These are phyloP conservation scores for Paratrypauchen microcephalus DNA, from an alignment of 2,797 vertebrate genomes.

Conservation along the genomic window DNA sequence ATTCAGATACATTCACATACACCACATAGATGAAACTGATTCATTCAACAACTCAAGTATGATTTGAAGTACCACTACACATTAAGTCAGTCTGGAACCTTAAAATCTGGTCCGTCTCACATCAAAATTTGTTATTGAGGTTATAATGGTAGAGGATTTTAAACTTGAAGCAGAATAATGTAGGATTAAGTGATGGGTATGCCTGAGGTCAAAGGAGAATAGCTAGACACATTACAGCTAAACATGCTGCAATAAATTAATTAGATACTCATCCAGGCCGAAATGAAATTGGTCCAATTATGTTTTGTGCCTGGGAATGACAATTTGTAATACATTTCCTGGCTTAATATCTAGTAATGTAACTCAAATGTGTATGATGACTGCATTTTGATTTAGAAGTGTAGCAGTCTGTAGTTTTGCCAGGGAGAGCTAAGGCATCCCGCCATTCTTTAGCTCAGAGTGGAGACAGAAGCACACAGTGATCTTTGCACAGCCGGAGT, in stretches of 20 bases:
- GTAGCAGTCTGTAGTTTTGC: background rate
- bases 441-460: constrained; percentile 3
- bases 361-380: background rate
- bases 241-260: no score
- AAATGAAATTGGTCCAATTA: background rate
- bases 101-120: no score
- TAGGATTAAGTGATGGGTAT: background rate
- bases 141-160: no score
- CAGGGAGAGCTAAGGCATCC: background rate
- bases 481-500: constrained; percentile 31
- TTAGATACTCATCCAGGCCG: background rate
- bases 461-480: constrained; percentile 21
- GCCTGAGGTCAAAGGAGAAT: background rate
- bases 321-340: background rate
- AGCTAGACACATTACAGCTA: background rate
- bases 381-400: background rate
- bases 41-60: no score
- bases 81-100: no score
- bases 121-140: no score
- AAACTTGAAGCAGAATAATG: no score
- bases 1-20: no score
- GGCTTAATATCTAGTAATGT: background rate
- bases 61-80: no score
- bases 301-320: background rate
- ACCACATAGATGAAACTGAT: no score